Evolutionary conservation across 2,113 vertebrate species (phyloP).

Genomic region (Cairina moschata): DNA sequence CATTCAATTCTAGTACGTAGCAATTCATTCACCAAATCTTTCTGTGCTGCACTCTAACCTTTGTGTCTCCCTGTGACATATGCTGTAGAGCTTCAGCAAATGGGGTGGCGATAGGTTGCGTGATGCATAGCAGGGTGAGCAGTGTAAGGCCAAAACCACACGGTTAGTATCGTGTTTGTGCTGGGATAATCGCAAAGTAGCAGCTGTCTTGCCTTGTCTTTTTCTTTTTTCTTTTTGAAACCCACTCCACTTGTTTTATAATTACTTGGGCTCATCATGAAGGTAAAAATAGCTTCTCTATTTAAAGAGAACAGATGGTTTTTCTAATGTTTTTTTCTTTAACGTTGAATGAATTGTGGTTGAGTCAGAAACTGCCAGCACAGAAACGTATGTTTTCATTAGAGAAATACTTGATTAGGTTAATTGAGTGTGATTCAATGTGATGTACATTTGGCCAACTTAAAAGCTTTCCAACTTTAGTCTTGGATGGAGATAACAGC

Average conservation of each 20-base stretch:
- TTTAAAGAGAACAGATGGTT: constrained; percentile 76
- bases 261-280: constrained; percentile 46
- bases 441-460: constrained; percentile 16
- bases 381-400: constrained; percentile 50
- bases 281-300: constrained; percentile 72
- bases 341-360: constrained; percentile 53
- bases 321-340: constrained; percentile 70
- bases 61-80: not conserved
- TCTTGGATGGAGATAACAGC: not conserved
- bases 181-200: constrained; percentile 29
- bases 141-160: not conserved
- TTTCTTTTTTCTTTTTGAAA: constrained; percentile 57
- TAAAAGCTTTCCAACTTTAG: constrained; percentile 18
- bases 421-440: constrained; percentile 48
- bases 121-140: not conserved
- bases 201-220: constrained; percentile 65
- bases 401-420: constrained; percentile 51
- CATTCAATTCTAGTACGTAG: not conserved
- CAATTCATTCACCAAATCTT: constrained; percentile 13
- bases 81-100: not conserved
- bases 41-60: not conserved
- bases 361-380: constrained; percentile 47
- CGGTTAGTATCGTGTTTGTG: constrained; percentile 24
- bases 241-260: constrained; percentile 63
- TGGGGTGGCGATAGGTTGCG: not conserved